Base-by-base conservation (phyloP, 2,888 invertebrate species). In the Archips xylosteana region DNA sequence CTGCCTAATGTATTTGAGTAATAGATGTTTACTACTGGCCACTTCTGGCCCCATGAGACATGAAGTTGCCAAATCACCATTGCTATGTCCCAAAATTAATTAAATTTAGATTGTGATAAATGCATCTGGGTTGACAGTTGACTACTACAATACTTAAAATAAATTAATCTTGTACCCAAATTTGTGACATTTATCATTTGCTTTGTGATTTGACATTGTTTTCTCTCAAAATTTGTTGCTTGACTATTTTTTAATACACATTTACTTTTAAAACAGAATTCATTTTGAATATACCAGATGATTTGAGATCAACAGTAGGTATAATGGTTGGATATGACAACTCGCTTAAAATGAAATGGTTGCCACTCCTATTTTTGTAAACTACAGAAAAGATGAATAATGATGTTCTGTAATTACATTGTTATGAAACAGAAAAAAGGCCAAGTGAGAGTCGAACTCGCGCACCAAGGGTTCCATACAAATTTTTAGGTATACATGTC, bases 101-200 rank as follows among this genome's bases (percentile, higher is more conserved):
- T 2, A 42, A 68, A 47, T 70, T 61, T 61, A 70, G 23, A 32
- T 63, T 63, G n/a, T 54, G 15, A 62, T 47, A 36, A 68, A 60
- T 70, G 69, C 69, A 70, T 42, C 23, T 12, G 42, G 5, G 15
- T 23, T 5, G 42, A 70, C 51, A 62, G 62, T 54, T 70, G 61
- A 32, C 32, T 70, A 1, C 5, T 39, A 39, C 39, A 39, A 39
- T 39, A 23, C 23, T 23, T 23, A 5, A 2, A 23, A 42, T 62
- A 51, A 51, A 54, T 42, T 70, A 39, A 49, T 70, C 62, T 62
- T 62, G 32, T 23, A 54, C 36, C n/a, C 15, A 49, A 61, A 15
- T 66, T 39, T 15, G 2, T 66, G 66, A 54, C 66, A 66, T 23
- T n/a, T 65, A 39, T 23, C 54, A 66, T 23, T 66, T 66, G 36